Evolutionary conservation across 2,888 invertebrate species (phyloP).

Genomic region (Nephrotoma guestfalica): DNA sequence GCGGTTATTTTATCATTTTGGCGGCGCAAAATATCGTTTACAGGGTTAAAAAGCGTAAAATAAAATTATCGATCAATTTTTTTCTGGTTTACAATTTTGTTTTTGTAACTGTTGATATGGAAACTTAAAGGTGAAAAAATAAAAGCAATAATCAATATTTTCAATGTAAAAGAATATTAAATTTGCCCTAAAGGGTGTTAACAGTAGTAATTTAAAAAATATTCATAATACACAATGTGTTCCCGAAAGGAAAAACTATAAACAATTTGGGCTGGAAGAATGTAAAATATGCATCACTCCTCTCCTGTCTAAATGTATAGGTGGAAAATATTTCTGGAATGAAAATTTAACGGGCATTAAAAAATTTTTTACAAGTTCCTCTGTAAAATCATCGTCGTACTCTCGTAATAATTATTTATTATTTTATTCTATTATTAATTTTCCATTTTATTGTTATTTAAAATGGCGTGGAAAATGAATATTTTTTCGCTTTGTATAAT

Average conservation of each 20-base stretch:
- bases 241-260: background rate
- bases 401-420: background rate
- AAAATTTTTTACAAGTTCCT: background rate
- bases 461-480: background rate
- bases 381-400: background rate
- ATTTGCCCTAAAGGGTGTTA: background rate
- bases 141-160: background rate
- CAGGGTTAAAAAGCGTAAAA: background rate
- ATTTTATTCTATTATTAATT: background rate
- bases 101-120: background rate
- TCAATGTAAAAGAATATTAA: background rate
- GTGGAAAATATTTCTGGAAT: background rate
- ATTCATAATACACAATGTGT: background rate
- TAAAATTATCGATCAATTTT: background rate
- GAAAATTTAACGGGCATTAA: background rate
- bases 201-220: background rate
- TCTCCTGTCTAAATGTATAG: background rate
- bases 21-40: background rate
- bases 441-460: background rate
- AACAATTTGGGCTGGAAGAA: background rate
- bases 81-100: background rate
- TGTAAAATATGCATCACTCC: background rate
- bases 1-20: background rate
- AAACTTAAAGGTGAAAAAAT: background rate
- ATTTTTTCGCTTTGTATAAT: background rate